Base-by-base conservation (phyloP, 2,113 vertebrate species). In the Hystrix cristata region DNA sequence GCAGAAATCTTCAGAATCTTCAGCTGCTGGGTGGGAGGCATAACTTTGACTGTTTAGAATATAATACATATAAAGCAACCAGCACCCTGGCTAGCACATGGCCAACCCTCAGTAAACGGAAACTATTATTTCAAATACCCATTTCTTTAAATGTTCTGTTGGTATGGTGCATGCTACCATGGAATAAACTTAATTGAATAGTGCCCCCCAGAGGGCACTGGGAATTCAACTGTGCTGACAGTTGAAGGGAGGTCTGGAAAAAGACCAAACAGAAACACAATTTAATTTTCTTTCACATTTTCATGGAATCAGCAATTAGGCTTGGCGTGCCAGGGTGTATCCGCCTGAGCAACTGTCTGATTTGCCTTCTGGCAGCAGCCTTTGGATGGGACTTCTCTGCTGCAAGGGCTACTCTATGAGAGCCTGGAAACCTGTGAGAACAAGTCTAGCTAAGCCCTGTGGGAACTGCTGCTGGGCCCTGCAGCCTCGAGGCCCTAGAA, bases 201-300 rank as follows among this genome's bases (percentile, higher is more conserved):
- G 98, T 98, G 98, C 98, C 98, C 99, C 96, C 99, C 98, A 98
- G 98, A 98, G 99, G 98, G 98, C 98, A 98, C 15, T 0, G 93
- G 4, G 72, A 95, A 90, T 88, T 95, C 67, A 82, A 57, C 64
- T 43, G 34, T 53, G 55, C 90, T 62, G 92, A 92, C 64, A 59
- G 76, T 10, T 21, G 29, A 82, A 64, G 51, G 57, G 53, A 29
- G 23, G 64, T 23, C 71, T 64, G 55, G 84, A 67, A 78, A 90
- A 90, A 96, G 85, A 71, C 65, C 46, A 78, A 57, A 72, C 51
- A 76, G 53, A 84, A 53, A 51, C 34, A 23, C 48, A 71, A n/a
- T 65, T 92, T 81, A 51, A 69, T 88, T 94, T 92, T 81, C 87
- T 81, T 87, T 60, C 71, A 34, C n/a, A 48, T 85, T 82, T 57